phyloP scores from a whole-genome alignment of 2,113 vertebrate species.

The Danionella cerebrum region DNA sequence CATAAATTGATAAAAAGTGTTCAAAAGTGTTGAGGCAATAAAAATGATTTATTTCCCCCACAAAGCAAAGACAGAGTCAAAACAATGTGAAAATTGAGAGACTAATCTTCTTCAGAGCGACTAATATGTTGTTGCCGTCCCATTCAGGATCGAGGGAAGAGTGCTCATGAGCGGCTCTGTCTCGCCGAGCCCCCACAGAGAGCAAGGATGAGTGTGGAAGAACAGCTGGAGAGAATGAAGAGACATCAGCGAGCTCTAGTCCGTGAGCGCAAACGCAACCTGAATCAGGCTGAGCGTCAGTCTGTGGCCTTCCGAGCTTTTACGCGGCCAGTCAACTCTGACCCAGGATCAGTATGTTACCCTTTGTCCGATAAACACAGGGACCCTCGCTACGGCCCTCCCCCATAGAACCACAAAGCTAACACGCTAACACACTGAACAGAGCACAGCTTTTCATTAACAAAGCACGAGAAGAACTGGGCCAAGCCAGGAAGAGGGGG shows the following conservation, averaged over 20 bases:
- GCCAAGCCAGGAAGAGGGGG: conserved; percentile 10
- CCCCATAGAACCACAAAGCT: conserved; percentile 35
- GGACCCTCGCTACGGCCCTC: conserved; percentile 39
- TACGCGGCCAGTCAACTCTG: conserved; percentile 34
- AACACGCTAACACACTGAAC: conserved; percentile 47
- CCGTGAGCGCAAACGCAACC: conserved; percentile 84
- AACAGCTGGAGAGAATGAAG: conserved; percentile 95
- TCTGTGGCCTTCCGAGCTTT: conserved; percentile 43
- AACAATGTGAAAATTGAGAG: too few relatives aligned
- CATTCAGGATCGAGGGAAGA: conserved; percentile 84
- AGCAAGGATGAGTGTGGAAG: conserved; percentile 87
- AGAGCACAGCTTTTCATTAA: conserved; percentile 36
- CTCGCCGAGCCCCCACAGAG: conserved; percentile 66
- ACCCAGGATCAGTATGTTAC: conserved; percentile 91
- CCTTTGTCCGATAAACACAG: conserved; percentile 47
- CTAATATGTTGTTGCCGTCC: neutral
- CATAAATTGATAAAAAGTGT: too few relatives aligned
- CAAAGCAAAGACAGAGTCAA: too few relatives aligned
- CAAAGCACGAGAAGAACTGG: conserved; percentile 28
- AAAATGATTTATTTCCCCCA: too few relatives aligned
- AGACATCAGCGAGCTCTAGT: conserved; percentile 87
- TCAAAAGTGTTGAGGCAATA: too few relatives aligned
- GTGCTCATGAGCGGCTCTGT: conserved; percentile 92
- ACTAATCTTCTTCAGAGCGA: neutral
- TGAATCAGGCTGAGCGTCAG: conserved; percentile 82